Percentiles rank a stretch among this genome's conserved stretches.
Conservation (phyloP, 2,113 vertebrate species). For the Chaetura pelagica region DNA sequence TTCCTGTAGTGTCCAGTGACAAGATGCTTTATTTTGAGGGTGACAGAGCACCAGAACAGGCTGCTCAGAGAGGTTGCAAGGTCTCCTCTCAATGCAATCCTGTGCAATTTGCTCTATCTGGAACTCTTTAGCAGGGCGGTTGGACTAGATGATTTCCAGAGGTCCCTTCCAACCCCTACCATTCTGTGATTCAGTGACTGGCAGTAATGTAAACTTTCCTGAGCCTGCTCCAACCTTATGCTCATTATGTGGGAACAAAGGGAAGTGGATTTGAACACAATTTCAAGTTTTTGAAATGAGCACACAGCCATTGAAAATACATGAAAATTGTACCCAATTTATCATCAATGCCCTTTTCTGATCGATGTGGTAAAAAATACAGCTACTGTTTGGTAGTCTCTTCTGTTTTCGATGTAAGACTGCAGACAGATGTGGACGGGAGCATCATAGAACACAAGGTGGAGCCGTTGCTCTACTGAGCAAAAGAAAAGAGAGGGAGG, state of each 20-base stretch:
- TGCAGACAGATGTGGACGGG: neutral
- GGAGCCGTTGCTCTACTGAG: conserved; percentile 31
- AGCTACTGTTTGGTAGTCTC: neutral
- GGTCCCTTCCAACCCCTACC: neutral
- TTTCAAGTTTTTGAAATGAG: neutral
- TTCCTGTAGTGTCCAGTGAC: too few species aligned
- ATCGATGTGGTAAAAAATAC: fast-evolving
- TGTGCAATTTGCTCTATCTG: too few species aligned
- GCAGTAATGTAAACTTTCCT: neutral
- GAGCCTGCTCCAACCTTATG: fast-evolving
- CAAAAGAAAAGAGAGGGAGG: fast-evolving
- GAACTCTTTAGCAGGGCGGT: too few species aligned
- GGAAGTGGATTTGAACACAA: neutral
- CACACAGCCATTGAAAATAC: neutral
- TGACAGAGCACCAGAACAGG: too few species aligned
- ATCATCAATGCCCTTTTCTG: neutral
- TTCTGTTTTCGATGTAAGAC: neutral
- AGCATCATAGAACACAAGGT: neutral
- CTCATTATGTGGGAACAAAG: neutral
- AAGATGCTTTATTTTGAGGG: too few species aligned
- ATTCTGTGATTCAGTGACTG: neutral
- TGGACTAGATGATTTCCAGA: too few species aligned
- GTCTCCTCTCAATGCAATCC: too few species aligned
- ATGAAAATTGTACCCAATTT: neutral
- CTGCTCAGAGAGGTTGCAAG: too few species aligned